Conservation (phyloP, 1,140 invertebrate genomes). For the Cotesia vestalis region DNA sequence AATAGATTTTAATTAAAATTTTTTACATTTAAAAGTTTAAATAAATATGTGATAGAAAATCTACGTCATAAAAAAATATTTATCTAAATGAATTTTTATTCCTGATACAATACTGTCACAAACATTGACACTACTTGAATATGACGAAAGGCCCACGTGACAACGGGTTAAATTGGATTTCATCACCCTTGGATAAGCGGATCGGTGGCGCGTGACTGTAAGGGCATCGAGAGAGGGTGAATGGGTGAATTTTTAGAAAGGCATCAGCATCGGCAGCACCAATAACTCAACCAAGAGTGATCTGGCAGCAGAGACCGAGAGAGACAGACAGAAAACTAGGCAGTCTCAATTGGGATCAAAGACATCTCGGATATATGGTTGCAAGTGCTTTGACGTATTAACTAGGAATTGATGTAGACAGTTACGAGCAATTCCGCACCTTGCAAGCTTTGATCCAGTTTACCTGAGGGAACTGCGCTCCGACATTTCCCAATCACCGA, state of each 20-base stretch:
- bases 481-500: constrained; percentile 24
- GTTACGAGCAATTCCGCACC: constrained; percentile 41
- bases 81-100: neutral
- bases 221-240: neutral
- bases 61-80: neutral
- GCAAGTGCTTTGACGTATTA: constrained; percentile 56
- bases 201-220: constrained; percentile 43
- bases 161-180: constrained; percentile 54
- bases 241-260: constrained; percentile 47
- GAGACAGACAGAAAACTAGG: constrained; percentile 26
- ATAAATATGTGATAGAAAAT: neutral
- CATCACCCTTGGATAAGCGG: constrained; percentile 37
- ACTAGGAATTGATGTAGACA: constrained; percentile 54
- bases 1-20: too few relatives aligned
- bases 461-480: constrained; percentile 48
- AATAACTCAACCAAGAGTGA: constrained; percentile 39
- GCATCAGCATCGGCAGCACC: too few relatives aligned
- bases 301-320: constrained; percentile 4
- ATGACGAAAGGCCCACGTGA: constrained; percentile 32
- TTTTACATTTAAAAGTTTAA: neutral
- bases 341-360: constrained; percentile 49
- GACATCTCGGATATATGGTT: constrained; percentile 44
- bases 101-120: neutral
- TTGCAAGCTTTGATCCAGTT: constrained; percentile 51
- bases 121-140: constrained; percentile 1